A percentile compares a stretch with the other conserved stretches of the same genome.
Evolutionary conservation across 2,113 vertebrate genomes (phyloP).

Genomic region (Platichthys stellatus): DNA sequence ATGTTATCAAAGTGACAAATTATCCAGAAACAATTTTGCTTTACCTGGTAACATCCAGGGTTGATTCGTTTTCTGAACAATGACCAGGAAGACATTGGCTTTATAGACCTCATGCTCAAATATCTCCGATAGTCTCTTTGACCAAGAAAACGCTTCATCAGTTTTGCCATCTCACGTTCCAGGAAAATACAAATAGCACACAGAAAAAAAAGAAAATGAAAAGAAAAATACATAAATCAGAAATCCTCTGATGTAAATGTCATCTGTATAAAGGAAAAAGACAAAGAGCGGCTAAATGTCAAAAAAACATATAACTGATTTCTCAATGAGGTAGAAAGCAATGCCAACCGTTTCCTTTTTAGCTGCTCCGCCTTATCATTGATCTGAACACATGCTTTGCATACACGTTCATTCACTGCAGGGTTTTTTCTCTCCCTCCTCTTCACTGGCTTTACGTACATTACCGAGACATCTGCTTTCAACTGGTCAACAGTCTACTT

Average conservation of each 20-base stretch:
- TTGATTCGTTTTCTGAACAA: neutral
- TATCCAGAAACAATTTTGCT: neutral
- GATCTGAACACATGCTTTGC: conserved; percentile 1
- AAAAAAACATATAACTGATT: too few relatives aligned
- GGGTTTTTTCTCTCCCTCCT: neutral
- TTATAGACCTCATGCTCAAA: neutral
- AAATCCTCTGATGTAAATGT: too few relatives aligned
- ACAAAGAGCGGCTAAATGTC: too few relatives aligned
- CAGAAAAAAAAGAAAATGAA: too few relatives aligned
- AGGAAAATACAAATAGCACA: neutral
- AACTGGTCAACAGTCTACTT: too few relatives aligned
- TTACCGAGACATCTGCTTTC: too few relatives aligned
- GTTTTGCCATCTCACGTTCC: neutral
- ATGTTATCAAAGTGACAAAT: neutral
- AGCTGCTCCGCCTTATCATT: neutral
- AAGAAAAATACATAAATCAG: too few relatives aligned
- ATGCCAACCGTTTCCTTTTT: neutral
- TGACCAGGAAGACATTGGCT: conserved; percentile 1
- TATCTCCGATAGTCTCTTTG: neutral
- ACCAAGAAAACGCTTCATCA: neutral
- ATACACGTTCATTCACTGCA: neutral
- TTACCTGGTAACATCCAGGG: neutral
- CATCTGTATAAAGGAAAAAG: too few relatives aligned
- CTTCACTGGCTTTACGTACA: too few relatives aligned
- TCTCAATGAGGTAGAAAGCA: too few relatives aligned